Percentiles rank a stretch among this genome's conserved stretches.
Conservation (phyloP, 2,797 vertebrate genomes). For the Myiotriccus ornatus region DNA sequence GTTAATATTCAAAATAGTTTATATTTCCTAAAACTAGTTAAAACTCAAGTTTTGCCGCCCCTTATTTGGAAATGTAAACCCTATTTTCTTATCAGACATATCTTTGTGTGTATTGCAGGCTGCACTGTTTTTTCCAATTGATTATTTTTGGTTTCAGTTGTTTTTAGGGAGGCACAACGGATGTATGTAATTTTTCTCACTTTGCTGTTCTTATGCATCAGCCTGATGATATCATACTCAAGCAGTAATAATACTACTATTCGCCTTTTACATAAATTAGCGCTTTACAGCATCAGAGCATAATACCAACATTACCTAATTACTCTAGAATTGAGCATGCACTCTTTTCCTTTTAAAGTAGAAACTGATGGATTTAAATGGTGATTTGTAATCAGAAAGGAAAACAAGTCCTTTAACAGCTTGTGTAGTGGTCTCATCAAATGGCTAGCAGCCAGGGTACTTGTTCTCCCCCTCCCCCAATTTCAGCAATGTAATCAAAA, state of each 20-base stretch:
- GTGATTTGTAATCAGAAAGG: slow-evolving; percentile 35
- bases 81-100: background rate
- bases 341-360: slow-evolving; percentile 56
- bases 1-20: background rate
- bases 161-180: slow-evolving; percentile 14
- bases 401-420: slow-evolving; percentile 50
- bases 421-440: slow-evolving; percentile 19
- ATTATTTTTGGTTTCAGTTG: slow-evolving; percentile 8
- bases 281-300: slow-evolving; percentile 49
- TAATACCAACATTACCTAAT: slow-evolving; percentile 57
- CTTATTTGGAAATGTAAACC: background rate
- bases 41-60: background rate
- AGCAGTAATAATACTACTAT: slow-evolving; percentile 35
- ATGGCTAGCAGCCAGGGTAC: background rate
- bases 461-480: background rate
- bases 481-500: slow-evolving; percentile 1
- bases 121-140: background rate
- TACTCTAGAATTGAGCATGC: slow-evolving; percentile 36
- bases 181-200: slow-evolving; percentile 37
- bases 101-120: background rate
- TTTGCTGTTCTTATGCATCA: slow-evolving; percentile 1
- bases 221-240: slow-evolving; percentile 53
- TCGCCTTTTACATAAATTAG: slow-evolving; percentile 61
- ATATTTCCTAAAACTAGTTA: background rate
- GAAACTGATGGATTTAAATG: slow-evolving; percentile 39